Conservation (phyloP, 1,140 invertebrate genomes). For the Dinothrombium tinctorium region DNA sequence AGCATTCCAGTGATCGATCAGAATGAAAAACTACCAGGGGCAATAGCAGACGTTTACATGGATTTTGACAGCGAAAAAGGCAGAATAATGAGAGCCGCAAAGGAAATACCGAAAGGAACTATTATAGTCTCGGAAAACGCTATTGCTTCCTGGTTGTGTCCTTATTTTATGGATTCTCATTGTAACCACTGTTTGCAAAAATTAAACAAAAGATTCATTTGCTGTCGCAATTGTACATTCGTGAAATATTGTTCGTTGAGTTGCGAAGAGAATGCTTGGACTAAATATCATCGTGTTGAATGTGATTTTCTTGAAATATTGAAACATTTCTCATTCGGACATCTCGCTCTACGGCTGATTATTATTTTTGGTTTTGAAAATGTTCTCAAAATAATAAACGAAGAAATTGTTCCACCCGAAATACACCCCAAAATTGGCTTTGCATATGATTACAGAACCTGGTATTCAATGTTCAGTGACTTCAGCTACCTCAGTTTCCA, state of each 20-base stretch:
- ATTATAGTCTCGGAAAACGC: background rate
- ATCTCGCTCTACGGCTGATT: background rate
- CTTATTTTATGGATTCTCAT: background rate
- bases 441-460: background rate
- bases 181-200: background rate
- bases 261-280: background rate
- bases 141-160: background rate
- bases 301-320: background rate
- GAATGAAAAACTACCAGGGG: no score
- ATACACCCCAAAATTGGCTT: background rate
- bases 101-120: background rate
- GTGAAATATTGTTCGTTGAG: background rate
- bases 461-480: background rate
- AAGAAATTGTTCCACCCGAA: background rate
- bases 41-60: no score
- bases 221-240: background rate
- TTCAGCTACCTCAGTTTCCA: background rate
- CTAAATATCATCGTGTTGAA: background rate
- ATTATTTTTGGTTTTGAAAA: background rate
- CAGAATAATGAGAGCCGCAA: background rate
- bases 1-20: no score
- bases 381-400: background rate
- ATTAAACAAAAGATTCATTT: background rate
- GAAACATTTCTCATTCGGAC: background rate
- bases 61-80: no score